A percentile compares a stretch with the other conserved stretches of the same genome.
These are phyloP conservation scores for Tachina lurida DNA, from an alignment of 2,888 invertebrate genomes.

Conservation along the genomic window DNA sequence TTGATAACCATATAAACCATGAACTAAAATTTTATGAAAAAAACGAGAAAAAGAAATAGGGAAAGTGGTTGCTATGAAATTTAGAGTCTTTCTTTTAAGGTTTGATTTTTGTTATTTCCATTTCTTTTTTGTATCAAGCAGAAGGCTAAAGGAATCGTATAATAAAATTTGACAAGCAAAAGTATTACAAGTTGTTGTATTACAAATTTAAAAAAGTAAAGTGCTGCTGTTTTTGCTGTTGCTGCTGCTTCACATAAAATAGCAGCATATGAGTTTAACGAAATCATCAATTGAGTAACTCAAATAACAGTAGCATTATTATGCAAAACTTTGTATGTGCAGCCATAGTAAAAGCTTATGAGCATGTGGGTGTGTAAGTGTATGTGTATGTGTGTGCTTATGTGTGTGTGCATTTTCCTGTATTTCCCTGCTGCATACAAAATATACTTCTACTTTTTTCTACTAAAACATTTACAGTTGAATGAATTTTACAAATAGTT, in stretches of 20 bases:
- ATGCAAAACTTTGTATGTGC: constrained; percentile 53
- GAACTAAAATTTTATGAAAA: neutral
- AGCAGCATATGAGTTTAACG: constrained; percentile 48
- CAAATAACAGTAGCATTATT: constrained; percentile 47
- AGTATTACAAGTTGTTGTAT: constrained; percentile 17
- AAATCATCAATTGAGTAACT: constrained; percentile 56
- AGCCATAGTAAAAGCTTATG: neutral
- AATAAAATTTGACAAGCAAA: constrained; percentile 29
- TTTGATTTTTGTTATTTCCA: constrained; percentile 19
- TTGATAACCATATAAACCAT: constrained; percentile 56
- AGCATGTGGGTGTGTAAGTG: neutral
- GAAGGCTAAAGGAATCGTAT: constrained; percentile 5
- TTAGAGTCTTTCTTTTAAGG: constrained; percentile 10
- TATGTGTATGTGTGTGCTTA: neutral
- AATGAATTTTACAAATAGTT: constrained; percentile 70
- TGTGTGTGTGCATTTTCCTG: neutral
- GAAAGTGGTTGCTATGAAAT: neutral
- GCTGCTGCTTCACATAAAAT: constrained; percentile 9
- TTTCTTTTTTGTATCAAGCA: neutral
- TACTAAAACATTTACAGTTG: constrained; percentile 66
- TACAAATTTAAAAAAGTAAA: constrained; percentile 12
- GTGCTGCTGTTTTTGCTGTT: too few species aligned
- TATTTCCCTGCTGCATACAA: constrained; percentile 12
- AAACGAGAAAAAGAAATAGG: too few species aligned
- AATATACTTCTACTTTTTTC: neutral